These are phyloP conservation scores for Neofelis nebulosa DNA, from an alignment of 2,113 vertebrate species.

Conservation along the genomic window DNA sequence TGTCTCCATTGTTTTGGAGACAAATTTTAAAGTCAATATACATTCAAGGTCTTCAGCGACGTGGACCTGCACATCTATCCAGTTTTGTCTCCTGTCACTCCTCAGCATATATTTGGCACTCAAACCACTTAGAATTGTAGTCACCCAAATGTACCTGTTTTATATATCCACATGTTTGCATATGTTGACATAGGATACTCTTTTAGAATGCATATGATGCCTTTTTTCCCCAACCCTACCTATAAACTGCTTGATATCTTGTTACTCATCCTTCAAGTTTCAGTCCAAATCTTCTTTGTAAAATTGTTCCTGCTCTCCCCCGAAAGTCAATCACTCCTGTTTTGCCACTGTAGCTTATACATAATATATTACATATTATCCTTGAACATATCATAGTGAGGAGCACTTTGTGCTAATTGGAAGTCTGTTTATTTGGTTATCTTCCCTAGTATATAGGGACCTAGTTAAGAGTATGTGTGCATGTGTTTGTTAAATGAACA, in stretches of 20 bases:
- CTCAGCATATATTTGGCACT: background rate
- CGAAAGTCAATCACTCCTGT: background rate
- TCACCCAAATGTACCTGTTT: background rate
- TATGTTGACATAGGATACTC: background rate
- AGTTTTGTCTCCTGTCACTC: background rate
- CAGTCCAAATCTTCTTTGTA: constrained; percentile 8
- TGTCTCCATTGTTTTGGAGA: background rate
- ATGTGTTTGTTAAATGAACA: constrained; percentile 50
- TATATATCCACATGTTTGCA: background rate
- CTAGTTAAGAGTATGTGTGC: background rate
- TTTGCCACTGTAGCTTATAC: background rate
- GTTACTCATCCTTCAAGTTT: constrained; percentile 3
- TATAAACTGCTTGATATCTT: background rate
- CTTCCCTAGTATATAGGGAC: background rate
- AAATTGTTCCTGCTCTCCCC: background rate
- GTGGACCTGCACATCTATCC: background rate
- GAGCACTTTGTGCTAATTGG: background rate
- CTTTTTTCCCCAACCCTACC: background rate
- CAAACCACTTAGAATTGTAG: constrained; percentile 26
- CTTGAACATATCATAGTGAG: background rate
- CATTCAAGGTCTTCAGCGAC: background rate
- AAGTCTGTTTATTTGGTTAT: background rate
- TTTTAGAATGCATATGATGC: background rate
- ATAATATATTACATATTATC: background rate
- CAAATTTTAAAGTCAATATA: background rate